Evolutionary conservation across 2,113 vertebrate species (phyloP).

Genomic region (Channa maculata): DNA sequence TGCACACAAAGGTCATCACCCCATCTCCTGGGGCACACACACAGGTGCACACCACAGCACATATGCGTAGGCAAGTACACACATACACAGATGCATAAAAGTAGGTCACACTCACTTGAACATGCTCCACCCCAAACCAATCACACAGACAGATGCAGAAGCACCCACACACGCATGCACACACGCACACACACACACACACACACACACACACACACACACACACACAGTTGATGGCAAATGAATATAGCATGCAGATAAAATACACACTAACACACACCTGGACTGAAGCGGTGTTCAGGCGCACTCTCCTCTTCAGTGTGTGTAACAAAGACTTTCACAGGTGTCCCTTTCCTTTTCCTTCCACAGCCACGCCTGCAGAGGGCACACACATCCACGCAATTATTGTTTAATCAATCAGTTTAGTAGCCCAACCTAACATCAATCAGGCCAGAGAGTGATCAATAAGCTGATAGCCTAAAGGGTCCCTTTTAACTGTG

Average conservation of each 20-base stretch:
- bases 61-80: constrained; percentile 11
- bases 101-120: constrained; percentile 69
- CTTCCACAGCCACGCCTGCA: constrained; percentile 84
- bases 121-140: constrained; percentile 57
- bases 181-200: constrained; percentile 28
- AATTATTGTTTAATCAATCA: constrained; percentile 70
- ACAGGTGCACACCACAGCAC: constrained; percentile 39
- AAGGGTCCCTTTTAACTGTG: constrained; percentile 52
- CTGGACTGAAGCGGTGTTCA: constrained; percentile 78
- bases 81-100: constrained; percentile 49
- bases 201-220: constrained; percentile 30
- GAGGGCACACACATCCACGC: constrained; percentile 54
- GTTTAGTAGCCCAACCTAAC: constrained; percentile 61
- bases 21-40: constrained; percentile 50
- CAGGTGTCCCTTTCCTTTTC: constrained; percentile 85
- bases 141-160: constrained; percentile 27
- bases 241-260: constrained; percentile 39
- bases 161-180: constrained; percentile 27
- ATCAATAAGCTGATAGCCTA: constrained; percentile 71
- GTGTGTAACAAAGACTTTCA: constrained; percentile 85
- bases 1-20: constrained; percentile 55
- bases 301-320: constrained; percentile 81
- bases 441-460: constrained; percentile 65
- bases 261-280: constrained; percentile 66
- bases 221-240: constrained; percentile 28